Evolutionary conservation across 2,888 invertebrate genomes (phyloP), one percentile per base, ranked within the genome.

Genomic region (Celastrina argiolus): DNA sequence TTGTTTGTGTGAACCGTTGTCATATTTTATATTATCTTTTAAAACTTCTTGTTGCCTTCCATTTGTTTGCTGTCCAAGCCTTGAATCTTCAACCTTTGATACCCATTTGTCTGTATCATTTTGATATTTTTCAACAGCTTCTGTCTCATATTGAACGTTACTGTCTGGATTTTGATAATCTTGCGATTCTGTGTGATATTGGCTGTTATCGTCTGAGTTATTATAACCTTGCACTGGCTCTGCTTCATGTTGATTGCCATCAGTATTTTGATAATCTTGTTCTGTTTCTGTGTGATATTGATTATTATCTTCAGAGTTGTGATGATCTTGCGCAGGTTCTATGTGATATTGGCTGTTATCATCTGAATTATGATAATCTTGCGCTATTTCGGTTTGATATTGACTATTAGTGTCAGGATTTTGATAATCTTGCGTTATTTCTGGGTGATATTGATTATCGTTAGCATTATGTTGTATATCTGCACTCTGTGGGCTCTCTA

Each of bases 401-500:
- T 41, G 41, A 1, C 14, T 39, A 39, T 39, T 39, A 14, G n/a
- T n/a, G 8, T 51, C 51, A 51, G 51, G 12, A 51, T 22, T 51
- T 10, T 45, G 45, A 45, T 45, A 45, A 7, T 16, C 45, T 18
- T 45, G 45, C 10, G 16, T 3, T 16, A 1, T 45, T 45, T 45
- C 18, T 45, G 45, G 18, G 18, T 45, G 16, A 8, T 45, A 45
- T 10, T 45, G 45, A 45, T 18, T 45, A 18, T 45, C 42, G 7
- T 16, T 2, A 42, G 42, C 7, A 42, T 16, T 7, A 7, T 31
- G 31, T 31, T 36, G 10, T 36, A 12, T 26, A 22, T 26, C 22
- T 45, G 18, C 10, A 14, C 18, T 51, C 3, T 51, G 51, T 51
- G 51, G 12, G 12, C 3, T 65, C 65, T 66, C 58, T 58, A 70